Percentiles rank a stretch among this genome's conserved stretches.
phyloP scores from a whole-genome alignment of 2,113 vertebrate species.

The Trichomycterus rosablanca region DNA sequence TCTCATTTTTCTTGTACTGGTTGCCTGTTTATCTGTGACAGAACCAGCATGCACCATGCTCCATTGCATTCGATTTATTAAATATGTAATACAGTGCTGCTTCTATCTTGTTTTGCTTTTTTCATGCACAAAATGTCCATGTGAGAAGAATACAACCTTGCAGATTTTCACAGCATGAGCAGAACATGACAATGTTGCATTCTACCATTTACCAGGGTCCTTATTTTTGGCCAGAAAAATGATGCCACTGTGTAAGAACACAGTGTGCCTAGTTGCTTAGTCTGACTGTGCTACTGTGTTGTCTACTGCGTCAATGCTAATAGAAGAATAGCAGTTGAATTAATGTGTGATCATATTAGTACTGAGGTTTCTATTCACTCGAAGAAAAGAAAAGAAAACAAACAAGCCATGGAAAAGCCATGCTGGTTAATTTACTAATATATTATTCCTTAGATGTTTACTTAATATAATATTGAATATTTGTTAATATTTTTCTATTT shows the following conservation, averaged over 20 bases:
- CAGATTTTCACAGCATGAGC: conserved; percentile 48
- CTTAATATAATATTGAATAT: no score
- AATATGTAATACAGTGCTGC: conserved; percentile 38
- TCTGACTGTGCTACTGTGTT: conserved; percentile 28
- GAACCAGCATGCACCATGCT: background rate
- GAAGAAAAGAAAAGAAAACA: no score
- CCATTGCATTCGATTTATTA: conserved; percentile 24
- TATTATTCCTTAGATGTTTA: no score
- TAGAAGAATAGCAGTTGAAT: conserved; percentile 31
- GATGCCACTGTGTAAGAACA: conserved; percentile 48
- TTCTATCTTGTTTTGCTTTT: conserved; percentile 32
- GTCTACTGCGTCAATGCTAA: conserved; percentile 26
- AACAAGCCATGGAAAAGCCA: no score
- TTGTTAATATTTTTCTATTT: no score
- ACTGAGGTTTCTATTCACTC: conserved; percentile 8
- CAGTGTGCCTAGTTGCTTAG: conserved; percentile 38
- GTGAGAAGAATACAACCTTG: conserved; percentile 17
- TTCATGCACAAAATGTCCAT: conserved; percentile 42
- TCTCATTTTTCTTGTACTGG: background rate
- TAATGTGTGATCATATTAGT: background rate
- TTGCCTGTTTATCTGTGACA: background rate
- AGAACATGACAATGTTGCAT: conserved; percentile 42
- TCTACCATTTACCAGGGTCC: conserved; percentile 21
- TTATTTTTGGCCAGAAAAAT: conserved; percentile 37
- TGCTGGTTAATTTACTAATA: no score